These are phyloP conservation scores for Drosophila kepulauana DNA, from an alignment of 1,140 invertebrate genomes.

Conservation along the genomic window DNA sequence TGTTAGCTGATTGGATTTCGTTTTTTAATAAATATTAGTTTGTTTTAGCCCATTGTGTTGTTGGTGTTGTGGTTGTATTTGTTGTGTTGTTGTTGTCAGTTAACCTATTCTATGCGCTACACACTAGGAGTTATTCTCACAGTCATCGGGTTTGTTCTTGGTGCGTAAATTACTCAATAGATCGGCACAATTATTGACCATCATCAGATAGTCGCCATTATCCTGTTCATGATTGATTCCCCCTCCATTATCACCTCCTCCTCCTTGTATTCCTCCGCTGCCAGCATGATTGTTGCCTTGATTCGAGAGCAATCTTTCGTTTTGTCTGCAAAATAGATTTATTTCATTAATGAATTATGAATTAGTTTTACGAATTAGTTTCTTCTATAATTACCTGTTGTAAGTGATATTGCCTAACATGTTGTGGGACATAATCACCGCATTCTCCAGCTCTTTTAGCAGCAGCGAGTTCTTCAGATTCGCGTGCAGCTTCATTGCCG, in stretches of 20 bases:
- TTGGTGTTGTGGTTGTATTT: conserved; percentile 22
- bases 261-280: conserved; percentile 42
- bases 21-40: conserved; percentile 73
- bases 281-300: conserved; percentile 62
- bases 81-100: conserved; percentile 36
- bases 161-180: conserved; percentile 84
- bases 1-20: conserved; percentile 26
- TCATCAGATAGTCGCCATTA: conserved; percentile 84
- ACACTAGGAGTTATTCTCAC: conserved; percentile 85
- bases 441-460: conserved; percentile 86
- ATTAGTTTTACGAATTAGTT: background rate
- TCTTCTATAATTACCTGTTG: conserved; percentile 61
- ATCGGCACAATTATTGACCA: conserved; percentile 85
- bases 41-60: conserved; percentile 41
- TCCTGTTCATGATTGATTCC: conserved; percentile 62
- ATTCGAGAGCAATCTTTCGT: conserved; percentile 49
- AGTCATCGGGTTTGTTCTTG: conserved; percentile 85
- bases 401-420: conserved; percentile 84
- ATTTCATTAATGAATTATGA: background rate
- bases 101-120: conserved; percentile 73
- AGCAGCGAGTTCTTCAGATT: conserved; percentile 82
- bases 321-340: conserved; percentile 53
- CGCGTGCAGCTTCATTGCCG: conserved; percentile 82
- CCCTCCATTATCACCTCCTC: conserved; percentile 21
- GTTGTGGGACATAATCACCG: conserved; percentile 85